Conservation (phyloP, 2,797 vertebrate species). For the Hypotaenidia philippensis region DNA sequence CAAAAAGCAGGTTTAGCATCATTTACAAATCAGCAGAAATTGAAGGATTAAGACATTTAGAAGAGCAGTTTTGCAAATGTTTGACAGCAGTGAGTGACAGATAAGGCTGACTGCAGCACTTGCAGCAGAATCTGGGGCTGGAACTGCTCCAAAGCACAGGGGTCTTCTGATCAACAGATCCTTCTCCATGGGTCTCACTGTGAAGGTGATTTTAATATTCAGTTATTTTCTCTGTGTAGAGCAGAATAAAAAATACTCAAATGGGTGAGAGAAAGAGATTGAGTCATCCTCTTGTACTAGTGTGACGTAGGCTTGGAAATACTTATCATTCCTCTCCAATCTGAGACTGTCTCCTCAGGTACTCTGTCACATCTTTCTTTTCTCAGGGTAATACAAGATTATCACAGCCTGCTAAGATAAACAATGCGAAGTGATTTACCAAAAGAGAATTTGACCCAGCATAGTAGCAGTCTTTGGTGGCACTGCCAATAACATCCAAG, state of each 20-base stretch:
- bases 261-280: neutral
- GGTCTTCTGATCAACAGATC: neutral
- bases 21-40: constrained; percentile 66
- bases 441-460: neutral
- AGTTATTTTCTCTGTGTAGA: neutral
- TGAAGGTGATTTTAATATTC: constrained; percentile 11
- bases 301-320: neutral
- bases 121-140: fast-evolving
- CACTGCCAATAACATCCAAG: neutral
- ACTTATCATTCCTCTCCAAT: neutral
- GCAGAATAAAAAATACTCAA: neutral
- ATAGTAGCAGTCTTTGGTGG: neutral
- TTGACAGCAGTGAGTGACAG: constrained; percentile 35
- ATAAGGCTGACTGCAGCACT: neutral
- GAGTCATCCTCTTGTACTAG: neutral
- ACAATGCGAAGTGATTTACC: neutral
- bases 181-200: too few species aligned
- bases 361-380: neutral
- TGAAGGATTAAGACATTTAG: constrained; percentile 21
- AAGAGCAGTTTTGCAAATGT: constrained; percentile 43
- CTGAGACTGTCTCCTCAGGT: neutral
- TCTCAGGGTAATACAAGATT: neutral
- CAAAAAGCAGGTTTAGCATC: constrained; percentile 60
- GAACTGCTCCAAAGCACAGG: neutral
- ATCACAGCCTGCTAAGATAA: neutral